A percentile compares a stretch with the other conserved stretches of the same genome.
Evolutionary conservation across 1,140 invertebrate species (phyloP).

Genomic region (Sinonovacula constricta): DNA sequence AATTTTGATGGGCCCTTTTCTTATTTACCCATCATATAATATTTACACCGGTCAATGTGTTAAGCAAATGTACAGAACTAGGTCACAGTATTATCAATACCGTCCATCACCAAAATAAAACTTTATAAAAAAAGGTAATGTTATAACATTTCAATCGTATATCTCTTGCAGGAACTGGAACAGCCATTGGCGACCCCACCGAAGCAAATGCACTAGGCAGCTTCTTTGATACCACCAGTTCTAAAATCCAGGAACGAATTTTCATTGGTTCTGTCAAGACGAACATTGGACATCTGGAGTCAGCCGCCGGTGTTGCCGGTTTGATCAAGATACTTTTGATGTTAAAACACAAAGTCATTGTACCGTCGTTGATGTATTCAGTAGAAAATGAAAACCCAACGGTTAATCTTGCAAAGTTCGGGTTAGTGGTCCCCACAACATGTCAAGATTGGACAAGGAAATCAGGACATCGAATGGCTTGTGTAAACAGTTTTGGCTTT

Average conservation of each 20-base stretch:
- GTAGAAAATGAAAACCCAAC: constrained; percentile 58
- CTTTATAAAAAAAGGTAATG: too few relatives aligned
- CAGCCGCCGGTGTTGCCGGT: constrained; percentile 92
- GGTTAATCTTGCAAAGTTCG: constrained; percentile 56
- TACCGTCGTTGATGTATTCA: constrained; percentile 74
- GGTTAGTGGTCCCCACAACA: constrained; percentile 59
- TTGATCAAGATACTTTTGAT: constrained; percentile 84
- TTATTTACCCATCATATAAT: too few relatives aligned
- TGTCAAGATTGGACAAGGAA: constrained; percentile 27
- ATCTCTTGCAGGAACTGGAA: constrained; percentile 62
- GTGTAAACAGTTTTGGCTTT: constrained; percentile 70
- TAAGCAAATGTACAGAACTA: too few relatives aligned
- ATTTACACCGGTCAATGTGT: too few relatives aligned
- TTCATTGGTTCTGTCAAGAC: constrained; percentile 65
- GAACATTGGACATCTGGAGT: constrained; percentile 83
- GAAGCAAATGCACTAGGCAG: constrained; percentile 40
- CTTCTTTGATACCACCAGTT: neutral
- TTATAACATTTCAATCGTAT: too few relatives aligned
- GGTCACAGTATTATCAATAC: too few relatives aligned
- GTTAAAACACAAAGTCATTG: constrained; percentile 59
- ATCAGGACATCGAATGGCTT: constrained; percentile 74
- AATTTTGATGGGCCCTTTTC: too few relatives aligned
- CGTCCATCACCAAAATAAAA: too few relatives aligned
- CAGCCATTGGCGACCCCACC: constrained; percentile 59
- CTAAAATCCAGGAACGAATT: neutral